Percentiles rank a stretch among this genome's conserved stretches.
These are phyloP conservation scores for Laticauda colubrina DNA, from an alignment of 2,113 vertebrate species.

Conservation along the genomic window DNA sequence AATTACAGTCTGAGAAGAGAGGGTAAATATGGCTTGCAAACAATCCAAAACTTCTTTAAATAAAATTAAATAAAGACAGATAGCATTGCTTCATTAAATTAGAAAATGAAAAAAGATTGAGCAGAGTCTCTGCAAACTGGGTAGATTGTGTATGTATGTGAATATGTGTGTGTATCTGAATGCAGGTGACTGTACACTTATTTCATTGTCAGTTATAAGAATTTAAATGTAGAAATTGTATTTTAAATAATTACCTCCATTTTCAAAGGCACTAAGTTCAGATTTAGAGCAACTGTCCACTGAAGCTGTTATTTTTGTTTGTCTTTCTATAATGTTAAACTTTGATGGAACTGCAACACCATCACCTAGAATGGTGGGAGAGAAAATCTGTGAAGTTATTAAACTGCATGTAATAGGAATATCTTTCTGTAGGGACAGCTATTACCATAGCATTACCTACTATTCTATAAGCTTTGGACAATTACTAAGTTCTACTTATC, in stretches of 20 bases:
- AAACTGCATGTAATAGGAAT: not conserved
- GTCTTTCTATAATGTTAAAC: conserved; percentile 49
- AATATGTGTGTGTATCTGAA: not conserved
- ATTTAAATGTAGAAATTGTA: not conserved
- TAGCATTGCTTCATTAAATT: not conserved
- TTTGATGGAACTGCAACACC: conserved; percentile 54
- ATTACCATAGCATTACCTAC: not conserved
- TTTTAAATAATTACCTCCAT: conserved; percentile 59
- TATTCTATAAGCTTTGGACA: not conserved
- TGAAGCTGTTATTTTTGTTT: conserved; percentile 43
- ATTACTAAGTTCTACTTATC: not conserved
- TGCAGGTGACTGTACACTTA: not conserved
- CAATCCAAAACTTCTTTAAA: not conserved
- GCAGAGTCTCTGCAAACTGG: not conserved
- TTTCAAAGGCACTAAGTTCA: conserved; percentile 58
- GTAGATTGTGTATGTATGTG: not conserved
- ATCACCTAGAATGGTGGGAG: conserved; percentile 49
- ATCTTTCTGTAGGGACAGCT: not conserved
- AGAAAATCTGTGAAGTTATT: not conserved
- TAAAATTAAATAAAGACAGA: not conserved
- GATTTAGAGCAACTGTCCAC: conserved; percentile 47
- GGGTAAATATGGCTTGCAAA: not conserved
- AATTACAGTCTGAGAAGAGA: not conserved
- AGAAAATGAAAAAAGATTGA: not conserved
- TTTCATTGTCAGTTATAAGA: not conserved